Conservation (phyloP, 2,888 invertebrate genomes). For the Philopedon plagiatum region DNA sequence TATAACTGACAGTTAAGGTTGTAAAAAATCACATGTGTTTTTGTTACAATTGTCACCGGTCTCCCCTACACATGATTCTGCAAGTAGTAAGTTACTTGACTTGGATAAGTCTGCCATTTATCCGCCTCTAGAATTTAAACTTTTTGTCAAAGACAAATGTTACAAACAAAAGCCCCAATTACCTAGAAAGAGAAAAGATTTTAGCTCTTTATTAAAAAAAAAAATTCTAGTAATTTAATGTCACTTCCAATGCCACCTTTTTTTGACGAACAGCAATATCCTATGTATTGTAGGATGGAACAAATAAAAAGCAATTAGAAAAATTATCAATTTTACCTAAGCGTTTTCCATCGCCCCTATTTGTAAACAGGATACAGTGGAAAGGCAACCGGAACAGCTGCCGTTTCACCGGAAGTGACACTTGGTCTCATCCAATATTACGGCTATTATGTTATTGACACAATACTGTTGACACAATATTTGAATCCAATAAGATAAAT, state of each 20-base stretch:
- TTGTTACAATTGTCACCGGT: too few species aligned
- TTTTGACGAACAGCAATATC: background rate
- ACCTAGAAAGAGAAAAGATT: too few species aligned
- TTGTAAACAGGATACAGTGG: slow-evolving; percentile 1
- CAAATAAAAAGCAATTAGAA: background rate
- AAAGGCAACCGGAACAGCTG: background rate
- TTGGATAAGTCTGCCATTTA: too few species aligned
- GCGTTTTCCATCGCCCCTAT: background rate
- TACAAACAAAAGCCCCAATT: too few species aligned
- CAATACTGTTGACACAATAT: slow-evolving; percentile 1
- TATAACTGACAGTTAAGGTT: too few species aligned
- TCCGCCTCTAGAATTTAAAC: too few species aligned
- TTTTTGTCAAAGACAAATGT: too few species aligned
- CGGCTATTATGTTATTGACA: background rate
- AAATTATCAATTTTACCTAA: background rate
- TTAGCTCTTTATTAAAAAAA: too few species aligned
- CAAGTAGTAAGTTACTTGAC: too few species aligned
- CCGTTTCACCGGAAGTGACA: background rate
- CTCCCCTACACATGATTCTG: too few species aligned
- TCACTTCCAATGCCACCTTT: background rate
- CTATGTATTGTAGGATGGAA: background rate
- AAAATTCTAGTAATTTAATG: too few species aligned
- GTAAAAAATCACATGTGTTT: too few species aligned
- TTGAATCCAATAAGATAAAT: background rate
- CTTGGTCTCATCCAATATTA: background rate